Base-by-base conservation (phyloP, 2,797 vertebrate genomes). In the Cottoperca gobio region DNA sequence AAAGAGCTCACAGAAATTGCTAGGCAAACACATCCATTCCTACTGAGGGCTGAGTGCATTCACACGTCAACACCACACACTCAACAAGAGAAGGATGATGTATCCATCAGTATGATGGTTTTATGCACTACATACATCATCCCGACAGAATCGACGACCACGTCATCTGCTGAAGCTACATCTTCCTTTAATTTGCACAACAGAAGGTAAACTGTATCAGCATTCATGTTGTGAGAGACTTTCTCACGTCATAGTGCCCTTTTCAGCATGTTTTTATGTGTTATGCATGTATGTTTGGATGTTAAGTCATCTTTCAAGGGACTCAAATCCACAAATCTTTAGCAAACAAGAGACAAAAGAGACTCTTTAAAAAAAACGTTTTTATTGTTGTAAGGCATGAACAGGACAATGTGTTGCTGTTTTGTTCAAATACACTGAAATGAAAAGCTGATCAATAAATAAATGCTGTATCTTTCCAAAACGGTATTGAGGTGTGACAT, bases 301-400 rank as follows among this genome's bases (percentile, higher is more conserved):
- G 13, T 48, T 54, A 66, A 48, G 42, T 68, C 50, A 33, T 68
- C 54, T 57, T 24, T 60, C 17, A 49, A 49, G 37, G 50, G 40
- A 62, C 35, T 37, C n/a, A 10, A 40, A 60, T 64, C 37, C 3
- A 69, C 26, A 67, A 62, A 49, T 13, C 21, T 52, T 71, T 7
- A 55, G n/a, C 46, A 67, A 81, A 76, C 48, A 66, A 33, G 48
- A 61, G 57, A 86, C 45, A 64, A 60, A 74, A 58, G 21, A 75
- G 49, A 73, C 55, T 48, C 13, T 8, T 23, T 42, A 4, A 11
- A 49, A 31, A 43, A 58, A 83, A 55, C 49, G 7, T 33, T 31
- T 88, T 88, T 85, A 85, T 78, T 89, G 39, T 70, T 24, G 35
- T n/a, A 54, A 26, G 17, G 48, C 63, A 21, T 58, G 37, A 62